phyloP scores from a whole-genome alignment of 2,797 vertebrate genomes.

The Scleropages formosus region DNA sequence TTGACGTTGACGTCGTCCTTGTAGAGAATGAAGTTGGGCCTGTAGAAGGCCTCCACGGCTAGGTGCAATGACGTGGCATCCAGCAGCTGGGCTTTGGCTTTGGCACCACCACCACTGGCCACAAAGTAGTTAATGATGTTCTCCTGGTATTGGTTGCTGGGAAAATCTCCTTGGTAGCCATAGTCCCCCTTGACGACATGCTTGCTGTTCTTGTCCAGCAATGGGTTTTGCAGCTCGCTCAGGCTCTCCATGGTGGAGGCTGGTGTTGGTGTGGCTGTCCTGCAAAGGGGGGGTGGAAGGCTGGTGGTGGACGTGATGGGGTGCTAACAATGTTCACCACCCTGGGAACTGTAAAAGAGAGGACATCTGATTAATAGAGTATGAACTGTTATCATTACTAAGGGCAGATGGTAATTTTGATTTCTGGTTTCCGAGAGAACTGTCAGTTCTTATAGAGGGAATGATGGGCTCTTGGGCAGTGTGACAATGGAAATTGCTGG shows the following conservation, averaged over 20 bases:
- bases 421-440: not conserved
- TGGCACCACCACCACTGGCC: constrained; percentile 68
- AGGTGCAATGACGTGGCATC: constrained; percentile 87
- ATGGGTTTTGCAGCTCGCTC: constrained; percentile 87
- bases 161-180: constrained; percentile 81
- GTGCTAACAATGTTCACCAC: constrained; percentile 55
- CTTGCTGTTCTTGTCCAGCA: constrained; percentile 83
- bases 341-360: constrained; percentile 46
- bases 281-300: not conserved
- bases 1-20: constrained; percentile 76
- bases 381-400: constrained; percentile 48
- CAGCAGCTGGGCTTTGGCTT: constrained; percentile 81
- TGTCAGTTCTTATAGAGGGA: not conserved
- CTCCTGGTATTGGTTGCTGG: constrained; percentile 80
- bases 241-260: constrained; percentile 82
- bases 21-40: constrained; percentile 80
- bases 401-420: not conserved
- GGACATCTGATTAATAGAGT: constrained; percentile 25
- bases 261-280: not conserved
- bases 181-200: constrained; percentile 73
- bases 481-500: not conserved
- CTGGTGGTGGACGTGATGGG: constrained; percentile 39
- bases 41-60: constrained; percentile 84
- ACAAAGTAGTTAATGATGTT: constrained; percentile 94
- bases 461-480: not conserved